Evolutionary conservation across 1,140 invertebrate genomes (phyloP).

Genomic region (Drosophila quadrilineata): DNA sequence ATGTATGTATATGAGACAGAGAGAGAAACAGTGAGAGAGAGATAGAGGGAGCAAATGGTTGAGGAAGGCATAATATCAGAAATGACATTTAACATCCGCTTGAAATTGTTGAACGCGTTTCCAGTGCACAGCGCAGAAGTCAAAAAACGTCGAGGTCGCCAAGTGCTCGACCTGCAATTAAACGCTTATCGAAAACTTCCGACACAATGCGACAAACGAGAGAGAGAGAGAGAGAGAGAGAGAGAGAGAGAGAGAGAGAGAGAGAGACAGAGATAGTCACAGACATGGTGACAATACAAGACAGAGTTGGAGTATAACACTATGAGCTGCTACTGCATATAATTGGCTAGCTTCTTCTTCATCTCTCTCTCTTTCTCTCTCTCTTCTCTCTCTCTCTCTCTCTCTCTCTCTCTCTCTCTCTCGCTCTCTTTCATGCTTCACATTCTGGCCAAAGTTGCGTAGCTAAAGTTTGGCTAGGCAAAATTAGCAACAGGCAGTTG

Average conservation of each 20-base stretch:
- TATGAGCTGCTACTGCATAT: slow-evolving; percentile 41
- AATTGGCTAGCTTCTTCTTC: slow-evolving; percentile 48
- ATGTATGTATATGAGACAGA: neutral
- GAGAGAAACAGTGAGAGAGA: neutral
- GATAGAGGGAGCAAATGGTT: too few relatives aligned
- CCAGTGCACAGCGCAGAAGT: slow-evolving; percentile 30
- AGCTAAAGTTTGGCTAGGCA: slow-evolving; percentile 6
- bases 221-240: neutral
- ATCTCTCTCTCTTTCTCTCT: neutral
- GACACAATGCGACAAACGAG: slow-evolving; percentile 14
- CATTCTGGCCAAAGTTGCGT: too few relatives aligned
- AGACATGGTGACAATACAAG: neutral
- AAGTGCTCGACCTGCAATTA: slow-evolving; percentile 72
- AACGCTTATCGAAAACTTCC: slow-evolving; percentile 72
- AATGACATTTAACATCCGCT: slow-evolving; percentile 71
- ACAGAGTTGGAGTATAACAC: slow-evolving; percentile 18
- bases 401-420: neutral
- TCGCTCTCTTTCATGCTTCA: neutral
- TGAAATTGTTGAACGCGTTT: slow-evolving; percentile 70
- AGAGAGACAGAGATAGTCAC: neutral
- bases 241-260: neutral
- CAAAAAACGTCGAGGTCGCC: slow-evolving; percentile 4
- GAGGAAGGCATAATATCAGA: slow-evolving; percentile 42
- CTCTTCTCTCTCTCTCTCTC: neutral
- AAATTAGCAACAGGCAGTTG: slow-evolving; percentile 10